Evolutionary conservation across 2,113 vertebrate genomes (phyloP).

Genomic region (Gracilinanus agilis): DNA sequence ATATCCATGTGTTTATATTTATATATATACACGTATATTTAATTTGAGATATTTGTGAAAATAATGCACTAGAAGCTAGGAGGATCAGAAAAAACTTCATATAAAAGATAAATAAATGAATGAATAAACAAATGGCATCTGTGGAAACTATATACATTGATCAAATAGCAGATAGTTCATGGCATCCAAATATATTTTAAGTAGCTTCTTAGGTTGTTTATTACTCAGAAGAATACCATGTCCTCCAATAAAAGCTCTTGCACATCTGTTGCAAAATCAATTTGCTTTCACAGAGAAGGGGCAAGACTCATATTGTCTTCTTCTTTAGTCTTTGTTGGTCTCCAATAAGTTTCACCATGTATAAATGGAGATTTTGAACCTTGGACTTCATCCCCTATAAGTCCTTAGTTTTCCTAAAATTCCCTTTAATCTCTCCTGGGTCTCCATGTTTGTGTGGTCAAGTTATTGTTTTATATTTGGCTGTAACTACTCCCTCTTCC

Average conservation of each 20-base stretch:
- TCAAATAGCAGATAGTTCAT: not conserved
- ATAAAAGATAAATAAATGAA: not conserved
- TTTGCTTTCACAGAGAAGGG: conserved; percentile 14
- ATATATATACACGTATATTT: no score
- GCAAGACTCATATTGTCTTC: conserved; percentile 9
- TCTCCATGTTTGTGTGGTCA: no score
- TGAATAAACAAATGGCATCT: not conserved
- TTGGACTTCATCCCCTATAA: no score
- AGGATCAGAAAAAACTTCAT: not conserved
- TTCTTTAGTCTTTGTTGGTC: not conserved
- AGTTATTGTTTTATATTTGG: no score
- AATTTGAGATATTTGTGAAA: not conserved
- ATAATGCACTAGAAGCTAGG: not conserved
- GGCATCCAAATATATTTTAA: not conserved
- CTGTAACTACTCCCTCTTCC: no score
- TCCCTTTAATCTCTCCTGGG: no score
- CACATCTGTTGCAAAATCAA: not conserved
- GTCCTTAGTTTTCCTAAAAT: no score
- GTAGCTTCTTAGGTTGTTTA: not conserved
- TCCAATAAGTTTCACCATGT: not conserved
- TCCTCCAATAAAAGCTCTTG: not conserved
- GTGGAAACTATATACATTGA: not conserved
- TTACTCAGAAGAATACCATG: not conserved
- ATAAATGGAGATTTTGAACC: no score
- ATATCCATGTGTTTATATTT: not conserved